A percentile compares a stretch with the other conserved stretches of the same genome.
phyloP scores from a whole-genome alignment of 2,888 invertebrate species.

The Scelioninae gen. 1 region DNA sequence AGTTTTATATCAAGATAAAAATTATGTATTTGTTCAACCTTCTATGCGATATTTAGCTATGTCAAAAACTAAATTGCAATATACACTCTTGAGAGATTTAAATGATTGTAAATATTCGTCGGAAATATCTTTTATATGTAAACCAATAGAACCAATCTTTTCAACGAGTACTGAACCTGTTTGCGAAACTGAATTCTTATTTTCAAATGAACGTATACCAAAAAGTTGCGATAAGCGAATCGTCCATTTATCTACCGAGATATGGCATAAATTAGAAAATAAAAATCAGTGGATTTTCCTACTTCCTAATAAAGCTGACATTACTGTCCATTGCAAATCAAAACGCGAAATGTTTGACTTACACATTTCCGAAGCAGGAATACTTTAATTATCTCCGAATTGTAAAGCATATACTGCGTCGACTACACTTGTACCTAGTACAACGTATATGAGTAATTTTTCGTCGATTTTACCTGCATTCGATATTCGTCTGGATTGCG shows the following conservation, averaged over 20 bases:
- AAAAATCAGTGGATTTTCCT: constrained; percentile 15
- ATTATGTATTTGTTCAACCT: constrained; percentile 1
- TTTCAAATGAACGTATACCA: background rate
- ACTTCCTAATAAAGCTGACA: background rate
- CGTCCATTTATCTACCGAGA: constrained; percentile 4
- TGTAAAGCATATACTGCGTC: constrained; percentile 16
- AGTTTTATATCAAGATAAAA: background rate
- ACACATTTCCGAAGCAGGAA: background rate
- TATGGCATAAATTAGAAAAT: constrained; percentile 13
- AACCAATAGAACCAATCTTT: background rate
- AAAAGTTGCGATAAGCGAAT: constrained; percentile 6
- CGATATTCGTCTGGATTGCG: constrained; percentile 10
- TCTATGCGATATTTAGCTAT: background rate
- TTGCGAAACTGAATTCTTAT: constrained; percentile 6
- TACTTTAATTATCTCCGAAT: background rate
- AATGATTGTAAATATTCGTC: background rate
- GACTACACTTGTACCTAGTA: background rate
- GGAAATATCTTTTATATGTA: background rate
- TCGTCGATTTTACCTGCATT: constrained; percentile 6
- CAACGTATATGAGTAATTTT: constrained; percentile 9
- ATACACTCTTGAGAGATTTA: background rate
- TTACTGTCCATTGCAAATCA: background rate
- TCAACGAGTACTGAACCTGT: constrained; percentile 3
- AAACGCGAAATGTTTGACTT: background rate
- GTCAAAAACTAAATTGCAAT: background rate